Evolutionary conservation across 2,797 vertebrate species (phyloP), one percentile per base, ranked within the genome.

Genomic region (Morelia viridis): DNA sequence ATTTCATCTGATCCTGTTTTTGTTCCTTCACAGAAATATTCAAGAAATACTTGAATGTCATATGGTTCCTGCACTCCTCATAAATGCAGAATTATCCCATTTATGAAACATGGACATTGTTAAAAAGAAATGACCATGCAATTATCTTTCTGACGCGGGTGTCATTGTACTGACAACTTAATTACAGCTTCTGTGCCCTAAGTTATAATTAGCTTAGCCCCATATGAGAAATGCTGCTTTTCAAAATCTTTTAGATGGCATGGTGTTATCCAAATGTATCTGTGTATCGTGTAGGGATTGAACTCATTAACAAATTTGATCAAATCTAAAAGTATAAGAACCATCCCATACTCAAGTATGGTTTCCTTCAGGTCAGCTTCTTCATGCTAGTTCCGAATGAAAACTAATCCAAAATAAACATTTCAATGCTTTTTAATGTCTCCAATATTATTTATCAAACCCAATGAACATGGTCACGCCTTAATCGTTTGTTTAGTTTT

Each of bases 11-110:
- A 83, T 84, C 10, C 35, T 41, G 71, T 19, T 64, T 50, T 35
- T 85, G 22, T 76, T 88, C 89, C 71, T 57, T 92, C 84, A 53
- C 58, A 94, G 93, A 92, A 95, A 89, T 57, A 57, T 93, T 91
- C 84, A 95, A 93, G 94, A 96, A 93, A 84, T 0, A 95, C 60
- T 95, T 68, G 19, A 87, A 64, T 83, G 91, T 87, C 85, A 93
- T 87, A 90, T 22, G 76, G 91, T 89, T 94, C 91, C 94, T 96
- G 80, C 96, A 96, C 96, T 96, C 93, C 92, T 92, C 90, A 92
- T 94, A 96, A 95, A 96, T 93, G 93, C 94, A 92, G 94, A 97
- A 96, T 94, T 96, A 96, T 60, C 94, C 84, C 93, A 94, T 92
- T 95, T 97, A 95, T 92, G 83, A 96, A 94, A 87, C 92, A 92